Conservation (phyloP, 2,888 invertebrate species). For the Melanostoma scalare region DNA sequence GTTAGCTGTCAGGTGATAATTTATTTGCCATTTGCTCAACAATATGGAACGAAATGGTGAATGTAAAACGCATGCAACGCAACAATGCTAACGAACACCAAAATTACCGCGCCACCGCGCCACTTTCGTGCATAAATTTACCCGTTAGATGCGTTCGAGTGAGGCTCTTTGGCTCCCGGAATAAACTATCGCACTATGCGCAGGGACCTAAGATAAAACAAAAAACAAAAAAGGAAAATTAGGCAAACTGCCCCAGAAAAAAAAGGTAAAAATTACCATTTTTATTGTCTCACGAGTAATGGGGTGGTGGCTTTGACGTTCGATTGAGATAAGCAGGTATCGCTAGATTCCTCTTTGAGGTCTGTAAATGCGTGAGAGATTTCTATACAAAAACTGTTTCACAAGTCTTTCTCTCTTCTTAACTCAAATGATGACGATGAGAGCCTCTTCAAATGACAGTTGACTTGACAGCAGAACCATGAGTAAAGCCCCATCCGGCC, state of each 20-base stretch:
- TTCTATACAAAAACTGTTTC: constrained; percentile 5
- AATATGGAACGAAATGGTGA: constrained; percentile 70
- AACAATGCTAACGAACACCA: constrained; percentile 66
- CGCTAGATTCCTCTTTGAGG: constrained; percentile 3
- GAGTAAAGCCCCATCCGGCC: constrained; percentile 12
- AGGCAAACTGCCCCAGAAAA: constrained; percentile 41
- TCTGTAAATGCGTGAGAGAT: constrained; percentile 32
- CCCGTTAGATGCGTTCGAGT: constrained; percentile 59
- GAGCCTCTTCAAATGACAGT: constrained; percentile 16
- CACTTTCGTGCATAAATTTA: constrained; percentile 61
- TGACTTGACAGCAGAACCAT: constrained; percentile 19
- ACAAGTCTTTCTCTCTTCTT: constrained; percentile 7
- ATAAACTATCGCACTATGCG: constrained; percentile 36
- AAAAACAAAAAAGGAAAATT: constrained; percentile 37
- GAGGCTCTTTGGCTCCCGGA: not conserved
- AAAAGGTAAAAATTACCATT: constrained; percentile 60
- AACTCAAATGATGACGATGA: constrained; percentile 35
- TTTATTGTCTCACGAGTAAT: constrained; percentile 71
- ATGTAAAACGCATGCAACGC: constrained; percentile 64
- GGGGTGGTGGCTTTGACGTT: constrained; percentile 71
- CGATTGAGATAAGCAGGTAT: constrained; percentile 64
- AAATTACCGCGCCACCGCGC: constrained; percentile 11
- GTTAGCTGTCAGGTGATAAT: constrained; percentile 73
- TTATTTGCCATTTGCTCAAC: constrained; percentile 73
- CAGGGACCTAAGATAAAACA: constrained; percentile 31